Evolutionary conservation across 2,888 invertebrate species (phyloP).

Genomic region (Chymomyza caudatula): DNA sequence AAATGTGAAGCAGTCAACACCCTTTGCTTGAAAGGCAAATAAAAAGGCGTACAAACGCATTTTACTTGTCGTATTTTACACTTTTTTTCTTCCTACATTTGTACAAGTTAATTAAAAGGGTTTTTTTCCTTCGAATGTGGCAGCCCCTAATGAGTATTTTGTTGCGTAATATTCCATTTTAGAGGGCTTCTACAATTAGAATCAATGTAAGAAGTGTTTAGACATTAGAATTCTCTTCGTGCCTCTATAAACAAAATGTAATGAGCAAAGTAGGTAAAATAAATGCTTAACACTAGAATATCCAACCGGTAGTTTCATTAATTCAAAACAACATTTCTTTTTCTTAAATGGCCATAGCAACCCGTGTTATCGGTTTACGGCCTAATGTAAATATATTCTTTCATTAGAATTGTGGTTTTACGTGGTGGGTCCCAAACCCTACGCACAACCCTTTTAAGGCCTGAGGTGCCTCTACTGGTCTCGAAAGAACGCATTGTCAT

Average conservation of each 20-base stretch:
- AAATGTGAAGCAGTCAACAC: constrained; percentile 7
- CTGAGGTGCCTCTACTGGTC: no score
- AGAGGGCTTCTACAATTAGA: not conserved
- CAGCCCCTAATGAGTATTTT: constrained; percentile 7
- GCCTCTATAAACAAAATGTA: not conserved
- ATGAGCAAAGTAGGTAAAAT: no score
- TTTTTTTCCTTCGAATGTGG: constrained; percentile 29
- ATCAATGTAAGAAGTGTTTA: not conserved
- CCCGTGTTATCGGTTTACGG: no score
- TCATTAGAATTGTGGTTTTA: no score
- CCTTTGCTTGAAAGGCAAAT: constrained; percentile 5
- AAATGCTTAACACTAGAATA: no score
- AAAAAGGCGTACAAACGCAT: not conserved
- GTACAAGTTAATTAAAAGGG: constrained; percentile 66
- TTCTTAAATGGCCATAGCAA: no score
- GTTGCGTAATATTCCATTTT: not conserved
- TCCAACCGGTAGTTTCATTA: no score
- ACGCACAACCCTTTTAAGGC: no score
- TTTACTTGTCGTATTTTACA: constrained; percentile 23
- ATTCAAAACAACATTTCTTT: no score
- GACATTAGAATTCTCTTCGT: not conserved
- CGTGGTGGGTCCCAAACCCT: no score
- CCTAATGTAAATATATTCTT: no score
- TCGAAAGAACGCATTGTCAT: no score
- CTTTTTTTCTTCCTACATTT: constrained; percentile 42